Evolutionary conservation across 2,888 invertebrate species (phyloP), one percentile per base, ranked within the genome.

Genomic region (Pollenia griseotomentosa): DNA sequence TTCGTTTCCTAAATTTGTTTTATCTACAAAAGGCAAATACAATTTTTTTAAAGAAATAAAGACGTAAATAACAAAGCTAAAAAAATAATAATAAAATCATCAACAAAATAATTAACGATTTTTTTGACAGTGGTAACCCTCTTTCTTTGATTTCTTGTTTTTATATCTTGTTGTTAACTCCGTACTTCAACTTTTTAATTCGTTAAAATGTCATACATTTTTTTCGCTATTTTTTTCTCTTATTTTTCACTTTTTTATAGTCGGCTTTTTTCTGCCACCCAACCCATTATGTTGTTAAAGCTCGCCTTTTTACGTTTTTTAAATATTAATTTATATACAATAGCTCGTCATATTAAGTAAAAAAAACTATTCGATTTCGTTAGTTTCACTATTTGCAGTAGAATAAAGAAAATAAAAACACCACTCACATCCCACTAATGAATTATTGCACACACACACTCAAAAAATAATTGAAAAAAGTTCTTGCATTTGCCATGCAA

Each of bases 131-230:
- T 84, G 75, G 82, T 75, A 85, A 83, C 74, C 40, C 75, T 75
- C 53, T 83, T 66, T 61, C 33, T 53, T 59, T 42, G 11, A 46
- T 53, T 73, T 78, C 14, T 79, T 85, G 44, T 83, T 80, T 63
- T 70, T 74, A 70, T 84, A 81, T 80, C 42, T 51, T 42, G 33
- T 51, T 83, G 70, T 19, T 53, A 74, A 85, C 77, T 81, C 77
- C 77, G 70, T 77, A 77, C 75, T 84, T 84, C 73, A 65, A 81
- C 75, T 55, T 68, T n/a, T 12, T 71, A 53, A 78, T 81, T 86
- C 86, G 83, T 83, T 85, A 86, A 83, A 68, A 83, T 86, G 86
- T 83, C 83, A 86, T 83, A 74, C 70, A 79, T 83, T 83, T 83
- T 75, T 81, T 83, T 77, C 85, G 77, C 81, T 82, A 70, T 80